Base-by-base conservation (phyloP, 1,140 invertebrate species). In the Whitmania pigra region DNA sequence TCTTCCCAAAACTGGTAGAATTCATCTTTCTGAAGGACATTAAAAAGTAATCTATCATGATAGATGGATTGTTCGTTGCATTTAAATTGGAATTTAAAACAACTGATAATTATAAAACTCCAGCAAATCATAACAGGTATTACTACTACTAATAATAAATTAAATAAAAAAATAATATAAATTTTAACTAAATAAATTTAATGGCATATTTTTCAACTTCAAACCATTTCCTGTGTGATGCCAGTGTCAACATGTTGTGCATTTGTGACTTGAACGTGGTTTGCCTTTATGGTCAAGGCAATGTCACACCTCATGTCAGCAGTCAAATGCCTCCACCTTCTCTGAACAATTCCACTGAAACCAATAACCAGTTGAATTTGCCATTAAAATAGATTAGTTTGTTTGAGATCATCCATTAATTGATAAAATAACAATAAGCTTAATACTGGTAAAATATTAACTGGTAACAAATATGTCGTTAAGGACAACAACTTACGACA, bases 1-100 rank as follows among this genome's bases (percentile, higher is more conserved):
- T 85, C 83, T 4, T 84, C 76, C 92, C 92, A 94, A 84, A 89
- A 94, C 27, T 85, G 80, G 17, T 83, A 76, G 79, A 93, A 92
- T 75, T 89, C 87, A 67, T 87, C 82, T 78, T 86, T 86, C 82
- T 83, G 74, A 49, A 4, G 13, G 43, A 11, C 43, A 49, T 11
- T 57, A 57, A n/a, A 9, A 57, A 20, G 9, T 57, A 57, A 9
- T 25, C 5, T 20, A 5, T 25, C 2, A 25, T 57, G 54, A 4
- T 4, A 9, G 54, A 57, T n/a, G 20, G 2, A 57, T 25, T 57
- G 54, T n/a, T 2, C 25, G 5, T 25, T 57, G 20, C 5, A 9
- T 57, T n/a, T 36, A n/a, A n/a, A 57, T 57, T 57, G 9, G 2
- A 57, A 2, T 57, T 20, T 57, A n/a, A 57, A n/a, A 20, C 25